Evolutionary conservation across 1,140 invertebrate species (phyloP).

Genomic region (Tetraneura akinire): DNA sequence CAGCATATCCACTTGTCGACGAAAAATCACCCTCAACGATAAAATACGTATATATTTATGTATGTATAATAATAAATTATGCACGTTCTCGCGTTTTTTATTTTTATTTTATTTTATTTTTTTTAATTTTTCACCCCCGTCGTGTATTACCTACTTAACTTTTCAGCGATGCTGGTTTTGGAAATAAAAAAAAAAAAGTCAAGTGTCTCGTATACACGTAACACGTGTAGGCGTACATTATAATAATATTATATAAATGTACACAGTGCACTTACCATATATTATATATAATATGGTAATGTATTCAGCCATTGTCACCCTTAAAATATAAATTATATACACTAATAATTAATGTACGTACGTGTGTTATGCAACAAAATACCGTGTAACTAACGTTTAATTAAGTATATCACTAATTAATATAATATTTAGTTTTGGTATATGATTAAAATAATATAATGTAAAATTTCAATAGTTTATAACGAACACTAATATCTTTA

Average conservation of each 20-base stretch:
- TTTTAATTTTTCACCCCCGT: background rate
- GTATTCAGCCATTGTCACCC: constrained; percentile 19
- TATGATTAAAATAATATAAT: too few relatives aligned
- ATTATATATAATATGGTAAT: background rate
- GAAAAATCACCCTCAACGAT: constrained; percentile 30
- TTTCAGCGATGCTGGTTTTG: constrained; percentile 34
- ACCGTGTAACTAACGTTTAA: too few relatives aligned
- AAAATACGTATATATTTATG: background rate
- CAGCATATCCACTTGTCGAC: constrained; percentile 50
- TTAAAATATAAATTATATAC: background rate
- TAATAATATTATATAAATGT: background rate
- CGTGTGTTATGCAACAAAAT: too few relatives aligned
- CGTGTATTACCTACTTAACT: constrained; percentile 39
- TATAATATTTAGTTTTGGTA: too few relatives aligned
- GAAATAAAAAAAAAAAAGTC: constrained; percentile 40
- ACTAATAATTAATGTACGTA: too few relatives aligned
- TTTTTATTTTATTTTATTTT: too few relatives aligned
- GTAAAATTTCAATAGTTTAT: too few relatives aligned
- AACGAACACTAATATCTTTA: too few relatives aligned
- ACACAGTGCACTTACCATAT: background rate
- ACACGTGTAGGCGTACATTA: too few relatives aligned
- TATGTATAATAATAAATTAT: background rate
- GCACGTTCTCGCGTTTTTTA: constrained; percentile 1
- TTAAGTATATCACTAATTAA: too few relatives aligned
- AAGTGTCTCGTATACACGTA: constrained; percentile 29